These are phyloP conservation scores for Andrena hattorfiana DNA, from an alignment of 2,888 invertebrate genomes.

Conservation along the genomic window DNA sequence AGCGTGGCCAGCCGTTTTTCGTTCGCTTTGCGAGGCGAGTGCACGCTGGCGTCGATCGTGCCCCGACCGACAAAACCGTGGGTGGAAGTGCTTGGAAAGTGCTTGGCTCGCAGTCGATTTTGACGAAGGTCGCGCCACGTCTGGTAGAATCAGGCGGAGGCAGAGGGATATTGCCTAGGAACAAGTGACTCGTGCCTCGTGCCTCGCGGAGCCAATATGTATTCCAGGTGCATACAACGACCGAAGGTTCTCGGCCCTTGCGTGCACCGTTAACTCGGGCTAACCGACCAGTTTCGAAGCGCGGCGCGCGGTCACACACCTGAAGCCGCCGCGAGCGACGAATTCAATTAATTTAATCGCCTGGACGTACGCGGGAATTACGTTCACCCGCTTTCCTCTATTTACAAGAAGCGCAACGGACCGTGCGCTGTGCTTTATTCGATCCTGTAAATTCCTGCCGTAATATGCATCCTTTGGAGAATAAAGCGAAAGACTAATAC, in stretches of 20 bases:
- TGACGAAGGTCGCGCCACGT: conserved; percentile 47
- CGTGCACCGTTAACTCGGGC: conserved; percentile 62
- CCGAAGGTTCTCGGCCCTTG: conserved; percentile 64
- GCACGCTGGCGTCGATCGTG: background rate
- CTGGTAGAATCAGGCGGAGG: conserved; percentile 17
- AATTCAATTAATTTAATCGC: conserved; percentile 56
- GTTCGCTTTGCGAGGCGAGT: background rate
- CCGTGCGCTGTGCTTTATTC: too few species aligned
- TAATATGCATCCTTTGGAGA: too few species aligned
- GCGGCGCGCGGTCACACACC: conserved; percentile 40
- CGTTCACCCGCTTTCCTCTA: background rate
- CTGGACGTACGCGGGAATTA: conserved; percentile 5
- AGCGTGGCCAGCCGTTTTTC: conserved; percentile 1
- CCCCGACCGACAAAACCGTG: background rate
- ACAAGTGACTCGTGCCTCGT: conserved; percentile 12
- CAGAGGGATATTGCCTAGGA: conserved; percentile 31
- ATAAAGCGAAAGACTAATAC: too few species aligned
- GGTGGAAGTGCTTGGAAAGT: conserved; percentile 1
- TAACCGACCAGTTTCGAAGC: conserved; percentile 59
- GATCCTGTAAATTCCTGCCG: too few species aligned
- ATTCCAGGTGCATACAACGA: conserved; percentile 52
- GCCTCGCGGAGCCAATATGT: conserved; percentile 39
- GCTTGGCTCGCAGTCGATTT: conserved; percentile 35
- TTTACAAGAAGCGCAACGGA: too few species aligned
- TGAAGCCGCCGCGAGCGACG: conserved; percentile 28